These are phyloP conservation scores for Ophiodon elongatus DNA, from an alignment of 2,113 vertebrate species.

Conservation along the genomic window DNA sequence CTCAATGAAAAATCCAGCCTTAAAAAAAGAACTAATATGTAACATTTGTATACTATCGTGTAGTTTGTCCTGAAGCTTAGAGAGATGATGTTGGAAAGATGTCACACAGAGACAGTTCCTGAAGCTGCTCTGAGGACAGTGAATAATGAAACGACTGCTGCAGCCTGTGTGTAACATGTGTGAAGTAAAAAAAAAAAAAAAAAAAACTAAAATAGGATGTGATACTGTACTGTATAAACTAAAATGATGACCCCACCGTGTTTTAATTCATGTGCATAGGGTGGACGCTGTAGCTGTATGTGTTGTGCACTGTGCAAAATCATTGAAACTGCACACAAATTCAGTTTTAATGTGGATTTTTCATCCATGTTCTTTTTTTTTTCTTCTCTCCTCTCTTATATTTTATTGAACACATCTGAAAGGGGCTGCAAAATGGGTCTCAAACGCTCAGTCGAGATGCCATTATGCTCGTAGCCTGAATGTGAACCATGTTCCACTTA, in stretches of 20 bases:
- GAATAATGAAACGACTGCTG: constrained; percentile 34
- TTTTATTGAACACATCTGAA: neutral
- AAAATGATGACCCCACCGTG: fast-evolving
- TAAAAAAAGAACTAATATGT: neutral
- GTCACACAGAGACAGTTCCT: constrained; percentile 10
- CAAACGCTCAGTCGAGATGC: constrained; percentile 2
- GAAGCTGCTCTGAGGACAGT: constrained; percentile 23
- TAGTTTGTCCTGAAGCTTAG: neutral
- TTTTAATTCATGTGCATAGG: neutral
- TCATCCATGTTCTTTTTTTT: neutral
- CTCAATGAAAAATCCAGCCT: neutral
- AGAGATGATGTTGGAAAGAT: constrained; percentile 1
- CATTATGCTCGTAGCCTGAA: neutral
- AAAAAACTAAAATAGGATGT: neutral
- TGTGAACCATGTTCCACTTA: constrained; percentile 16
- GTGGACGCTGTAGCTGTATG: neutral
- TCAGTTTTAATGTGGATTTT: neutral
- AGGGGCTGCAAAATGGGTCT: constrained; percentile 3
- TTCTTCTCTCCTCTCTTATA: neutral
- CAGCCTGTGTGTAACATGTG: neutral
- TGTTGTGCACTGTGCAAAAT: neutral
- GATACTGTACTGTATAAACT: neutral
- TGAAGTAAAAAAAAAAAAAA: neutral
- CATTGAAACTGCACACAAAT: neutral
- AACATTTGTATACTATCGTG: neutral